Base-by-base conservation (phyloP, 2,888 invertebrate genomes). In the Macrosoma leucophasiata region DNA sequence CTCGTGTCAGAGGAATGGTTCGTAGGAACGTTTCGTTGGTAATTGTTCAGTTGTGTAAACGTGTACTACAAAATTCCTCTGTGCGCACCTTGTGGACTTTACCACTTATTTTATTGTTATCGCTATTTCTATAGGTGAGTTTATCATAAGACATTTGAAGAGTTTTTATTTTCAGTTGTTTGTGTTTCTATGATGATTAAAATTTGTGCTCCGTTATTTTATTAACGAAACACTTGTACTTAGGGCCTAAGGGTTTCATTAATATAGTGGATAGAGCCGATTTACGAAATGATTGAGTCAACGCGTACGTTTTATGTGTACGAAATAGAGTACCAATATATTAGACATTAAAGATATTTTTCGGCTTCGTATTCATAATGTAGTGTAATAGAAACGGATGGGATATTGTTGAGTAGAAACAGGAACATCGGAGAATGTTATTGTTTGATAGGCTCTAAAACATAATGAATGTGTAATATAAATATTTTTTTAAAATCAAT, bases 401-500 rank as follows among this genome's bases (percentile, higher is more conserved):
- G 30, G 29, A 28, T 9, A 18, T 30, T 15, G 22, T 10, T 11
- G 23, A 23, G 39, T 40, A 47, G 39, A 41, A 33, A 32, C 37
- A 29, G 46, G 57, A 51, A 62, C 55, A 55, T 55, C 49, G 51
- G 48, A 68, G 59, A 67, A 73, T 71, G 68, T 75, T 77, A 69
- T 68, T 70, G 68, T 74, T 74, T 65, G 62, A 71, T 70, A 77
- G 71, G 70, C 70, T 77, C 76, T 75, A 74, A 68, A 75, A 61
- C 61, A 61, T 71, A 71, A 76, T 74, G 74, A 76, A 79, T 79
- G 77, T 81, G 76, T 79, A 75, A 76, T 77, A 82, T 71, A 74
- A 76, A 74, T 84, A 84, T 84, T 84, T 82, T 84, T 84, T 78
- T 82, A 79, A 81, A 77, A 77, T 72, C 73, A 84, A 78, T 82